Evolutionary conservation across 2,113 vertebrate genomes (phyloP).

Genomic region (Hydrochoerus hydrochaeris): DNA sequence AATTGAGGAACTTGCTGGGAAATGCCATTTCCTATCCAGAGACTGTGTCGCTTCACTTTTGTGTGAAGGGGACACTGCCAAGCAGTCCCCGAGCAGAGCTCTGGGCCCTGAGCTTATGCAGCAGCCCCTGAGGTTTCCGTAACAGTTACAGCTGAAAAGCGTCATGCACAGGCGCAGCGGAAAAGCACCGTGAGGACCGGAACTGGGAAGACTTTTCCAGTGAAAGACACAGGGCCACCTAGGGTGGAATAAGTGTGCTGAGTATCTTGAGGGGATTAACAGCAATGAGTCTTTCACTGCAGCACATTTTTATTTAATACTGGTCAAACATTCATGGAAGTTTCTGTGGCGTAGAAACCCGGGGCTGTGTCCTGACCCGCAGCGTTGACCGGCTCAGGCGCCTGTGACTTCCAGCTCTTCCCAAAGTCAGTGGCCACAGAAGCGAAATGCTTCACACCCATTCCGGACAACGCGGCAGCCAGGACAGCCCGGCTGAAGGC

Average conservation of each 20-base stretch:
- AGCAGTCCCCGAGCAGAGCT: not conserved
- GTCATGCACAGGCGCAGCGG: not conserved
- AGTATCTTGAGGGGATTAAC: not conserved
- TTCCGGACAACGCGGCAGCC: not conserved
- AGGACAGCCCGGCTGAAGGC: not conserved
- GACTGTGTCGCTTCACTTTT: not conserved
- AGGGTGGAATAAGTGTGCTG: not conserved
- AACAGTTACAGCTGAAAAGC: not conserved
- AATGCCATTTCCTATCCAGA: not conserved
- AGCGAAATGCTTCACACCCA: not conserved
- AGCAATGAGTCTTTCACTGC: not conserved
- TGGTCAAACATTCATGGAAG: not conserved
- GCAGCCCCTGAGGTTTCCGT: not conserved
- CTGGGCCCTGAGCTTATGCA: not conserved
- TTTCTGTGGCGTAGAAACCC: not conserved
- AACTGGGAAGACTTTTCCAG: not conserved
- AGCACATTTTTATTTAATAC: not conserved
- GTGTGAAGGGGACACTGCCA: not conserved
- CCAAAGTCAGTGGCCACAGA: not conserved
- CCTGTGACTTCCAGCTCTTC: not conserved
- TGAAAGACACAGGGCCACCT: not conserved
- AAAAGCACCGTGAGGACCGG: not conserved
- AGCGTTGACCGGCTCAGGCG: not conserved
- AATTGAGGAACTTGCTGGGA: not conserved
- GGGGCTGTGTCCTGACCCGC: not conserved